A percentile compares a stretch with the other conserved stretches of the same genome.
Evolutionary conservation across 2,797 vertebrate genomes (phyloP).

Genomic region (Etheostoma nigrum): DNA sequence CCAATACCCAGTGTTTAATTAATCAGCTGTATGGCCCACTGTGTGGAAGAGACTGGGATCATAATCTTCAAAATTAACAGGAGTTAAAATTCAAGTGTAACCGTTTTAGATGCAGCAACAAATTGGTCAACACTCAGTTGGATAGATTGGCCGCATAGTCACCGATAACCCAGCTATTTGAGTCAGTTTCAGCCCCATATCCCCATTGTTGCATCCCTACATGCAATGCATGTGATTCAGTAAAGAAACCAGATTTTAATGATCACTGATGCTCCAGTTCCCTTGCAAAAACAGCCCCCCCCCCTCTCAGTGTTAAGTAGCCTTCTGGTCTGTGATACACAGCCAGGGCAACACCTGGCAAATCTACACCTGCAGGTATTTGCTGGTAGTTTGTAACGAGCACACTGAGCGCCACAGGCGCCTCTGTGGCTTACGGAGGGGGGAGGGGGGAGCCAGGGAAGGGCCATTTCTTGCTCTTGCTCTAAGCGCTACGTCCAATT

Average conservation of each 20-base stretch:
- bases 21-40: no score
- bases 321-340: conserved; percentile 24
- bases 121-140: no score
- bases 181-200: no score
- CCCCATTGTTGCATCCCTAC: no score
- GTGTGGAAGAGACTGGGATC: no score
- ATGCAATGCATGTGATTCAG: not conserved
- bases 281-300: not conserved
- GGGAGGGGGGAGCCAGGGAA: conserved; percentile 22
- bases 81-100: no score
- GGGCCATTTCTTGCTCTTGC: conserved; percentile 60
- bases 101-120: no score
- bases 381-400: conserved; percentile 34
- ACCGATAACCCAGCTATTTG: no score
- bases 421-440: conserved; percentile 16
- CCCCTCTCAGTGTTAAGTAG: not conserved
- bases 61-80: no score
- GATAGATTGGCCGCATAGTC: no score
- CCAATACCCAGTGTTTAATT: no score
- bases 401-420: conserved; percentile 19
- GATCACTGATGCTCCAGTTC: conserved; percentile 35
- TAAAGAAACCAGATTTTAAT: not conserved
- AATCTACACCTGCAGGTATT: conserved; percentile 55
- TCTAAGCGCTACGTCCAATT: conserved; percentile 66
- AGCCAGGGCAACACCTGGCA: conserved; percentile 53